These are phyloP conservation scores for Cebidichthys violaceus DNA, from an alignment of 2,113 vertebrate genomes.

Conservation along the genomic window DNA sequence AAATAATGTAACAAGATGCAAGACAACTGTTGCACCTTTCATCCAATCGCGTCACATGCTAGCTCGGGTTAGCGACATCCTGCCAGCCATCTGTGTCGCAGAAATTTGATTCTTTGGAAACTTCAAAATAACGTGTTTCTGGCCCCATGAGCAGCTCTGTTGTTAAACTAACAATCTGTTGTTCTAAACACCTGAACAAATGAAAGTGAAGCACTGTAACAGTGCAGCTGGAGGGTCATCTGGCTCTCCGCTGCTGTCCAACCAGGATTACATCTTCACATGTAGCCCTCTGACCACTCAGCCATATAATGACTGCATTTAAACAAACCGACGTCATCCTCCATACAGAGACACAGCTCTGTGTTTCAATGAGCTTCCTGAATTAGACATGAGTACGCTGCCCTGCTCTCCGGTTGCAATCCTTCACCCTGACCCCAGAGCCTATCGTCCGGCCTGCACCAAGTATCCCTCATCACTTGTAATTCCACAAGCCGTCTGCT, in stretches of 20 bases:
- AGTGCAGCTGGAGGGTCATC: slow-evolving; percentile 38
- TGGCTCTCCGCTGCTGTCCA: slow-evolving; percentile 37
- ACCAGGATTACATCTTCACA: slow-evolving; percentile 46
- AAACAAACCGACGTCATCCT: slow-evolving; percentile 1
- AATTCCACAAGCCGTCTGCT: slow-evolving; percentile 33
- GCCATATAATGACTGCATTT: background rate
- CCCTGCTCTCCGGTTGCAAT: slow-evolving; percentile 1
- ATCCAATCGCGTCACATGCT: background rate
- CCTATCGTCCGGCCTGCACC: slow-evolving; percentile 18
- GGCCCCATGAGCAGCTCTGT: background rate
- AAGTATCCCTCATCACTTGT: slow-evolving; percentile 4
- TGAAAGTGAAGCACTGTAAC: background rate
- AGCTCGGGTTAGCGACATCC: background rate
- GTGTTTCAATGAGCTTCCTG: background rate
- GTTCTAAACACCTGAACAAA: background rate
- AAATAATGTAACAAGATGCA: background rate
- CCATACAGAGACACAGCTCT: background rate
- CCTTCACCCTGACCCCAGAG: slow-evolving; percentile 27
- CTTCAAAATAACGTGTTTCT: background rate
- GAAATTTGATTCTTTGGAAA: background rate
- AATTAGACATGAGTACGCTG: slow-evolving; percentile 14
- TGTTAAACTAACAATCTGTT: slow-evolving; percentile 45
- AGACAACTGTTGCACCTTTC: background rate
- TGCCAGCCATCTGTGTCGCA: background rate
- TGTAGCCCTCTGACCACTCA: slow-evolving; percentile 35